Base-by-base conservation (phyloP, 2,797 vertebrate genomes). In the Gallinago nigripennis region DNA sequence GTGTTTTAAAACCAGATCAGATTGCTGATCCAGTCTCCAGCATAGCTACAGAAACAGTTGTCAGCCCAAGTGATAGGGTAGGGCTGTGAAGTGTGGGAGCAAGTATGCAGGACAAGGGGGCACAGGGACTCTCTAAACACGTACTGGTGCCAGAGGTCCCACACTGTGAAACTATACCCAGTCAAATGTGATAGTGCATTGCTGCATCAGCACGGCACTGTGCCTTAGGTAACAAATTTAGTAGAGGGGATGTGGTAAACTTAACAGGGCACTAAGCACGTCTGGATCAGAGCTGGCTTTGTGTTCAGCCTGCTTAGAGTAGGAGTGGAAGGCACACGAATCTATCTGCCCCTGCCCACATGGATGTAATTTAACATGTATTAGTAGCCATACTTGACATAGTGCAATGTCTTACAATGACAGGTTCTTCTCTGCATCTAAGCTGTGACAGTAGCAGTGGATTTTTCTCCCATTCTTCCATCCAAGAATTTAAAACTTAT, bases 31-130 rank as follows among this genome's bases (percentile, higher is more conserved):
- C 81, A 72, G 39, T 28, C 73, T 83, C 63, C 63, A 82, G 86
- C 72, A 92, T 56, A 73, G 70, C 58, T 66, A 51, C 23, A 88
- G 70, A 71, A 97, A 88, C 90, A 97, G 94, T 84, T 97, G 96
- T 95, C 90, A 95, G 91, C n/a, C 72, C 63, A 78, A 96, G 33
- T 69, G 72, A 50, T 6, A 90, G 80, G 90, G 82, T 15, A 86
- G 88, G 86, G 70, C 92, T 88, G 70, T 33, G 17, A 57, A 90
- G 92, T 56, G 94, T 95, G 66, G 95, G 95, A 95, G 92, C 63
- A 92, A 88, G 70, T 82, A 96, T 93, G 95, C 80, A 76, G 58
- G 43, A 79, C 76, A 53, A 86, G 78, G 51, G 63, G 56, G 58
- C 63, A 75, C 19, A 37, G 63, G 13, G 82, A 64, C 76, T 92